phyloP scores from a whole-genome alignment of 2,797 vertebrate species.

The Pangasius larnaudii region DNA sequence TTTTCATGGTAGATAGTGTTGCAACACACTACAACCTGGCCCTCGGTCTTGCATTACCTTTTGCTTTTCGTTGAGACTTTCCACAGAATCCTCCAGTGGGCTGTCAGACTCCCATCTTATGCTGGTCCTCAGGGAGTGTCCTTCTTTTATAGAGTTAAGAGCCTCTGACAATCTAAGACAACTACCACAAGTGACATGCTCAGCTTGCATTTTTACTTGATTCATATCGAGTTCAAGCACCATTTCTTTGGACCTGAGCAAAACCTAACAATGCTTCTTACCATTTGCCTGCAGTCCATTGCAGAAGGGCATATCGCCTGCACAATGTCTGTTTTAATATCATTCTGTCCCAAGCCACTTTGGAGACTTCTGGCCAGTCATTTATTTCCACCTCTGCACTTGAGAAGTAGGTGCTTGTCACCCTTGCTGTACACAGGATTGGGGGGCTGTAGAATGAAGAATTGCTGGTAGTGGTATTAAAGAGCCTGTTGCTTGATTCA shows the following conservation, averaged over 20 bases:
- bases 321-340: neutral
- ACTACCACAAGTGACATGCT: neutral
- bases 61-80: neutral
- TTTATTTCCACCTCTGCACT: neutral
- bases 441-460: neutral
- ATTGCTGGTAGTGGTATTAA: neutral
- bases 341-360: neutral
- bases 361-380: neutral
- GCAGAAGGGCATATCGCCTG: no score
- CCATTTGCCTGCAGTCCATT: neutral
- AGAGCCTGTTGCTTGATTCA: neutral
- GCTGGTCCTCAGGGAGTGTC: neutral
- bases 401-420: neutral
- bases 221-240: neutral
- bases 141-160: slow-evolving; percentile 1
- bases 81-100: neutral
- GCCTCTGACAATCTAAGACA: neutral
- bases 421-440: neutral
- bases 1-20: neutral
- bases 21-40: neutral
- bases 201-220: neutral
- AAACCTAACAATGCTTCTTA: neutral
- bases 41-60: neutral
- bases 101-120: neutral
- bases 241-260: neutral